Evolutionary conservation across 2,888 invertebrate genomes (phyloP).

Genomic region (Patella pellucida): DNA sequence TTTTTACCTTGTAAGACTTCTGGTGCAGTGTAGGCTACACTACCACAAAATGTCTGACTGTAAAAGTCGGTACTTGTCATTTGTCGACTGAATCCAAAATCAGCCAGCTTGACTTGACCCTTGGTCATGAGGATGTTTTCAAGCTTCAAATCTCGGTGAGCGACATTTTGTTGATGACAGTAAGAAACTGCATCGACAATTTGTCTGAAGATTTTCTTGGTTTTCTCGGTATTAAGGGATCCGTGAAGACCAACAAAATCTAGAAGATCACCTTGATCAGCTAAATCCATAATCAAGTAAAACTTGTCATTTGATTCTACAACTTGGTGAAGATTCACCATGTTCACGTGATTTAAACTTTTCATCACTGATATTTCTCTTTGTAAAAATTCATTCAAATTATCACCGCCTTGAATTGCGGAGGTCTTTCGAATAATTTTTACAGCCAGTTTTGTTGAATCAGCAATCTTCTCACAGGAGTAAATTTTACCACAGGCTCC

Average conservation of each 20-base stretch:
- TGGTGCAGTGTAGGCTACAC: slow-evolving; percentile 8
- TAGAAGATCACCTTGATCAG: slow-evolving; percentile 4
- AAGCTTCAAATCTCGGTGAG: slow-evolving; percentile 12
- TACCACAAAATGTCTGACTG: slow-evolving; percentile 10
- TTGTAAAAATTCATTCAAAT: no score
- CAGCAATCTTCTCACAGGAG: no score
- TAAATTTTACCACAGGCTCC: no score
- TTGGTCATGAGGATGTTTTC: slow-evolving; percentile 7
- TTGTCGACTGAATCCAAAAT: slow-evolving; percentile 11
- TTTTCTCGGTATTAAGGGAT: slow-evolving; percentile 1
- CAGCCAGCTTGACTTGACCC: neutral
- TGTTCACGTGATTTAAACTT: no score
- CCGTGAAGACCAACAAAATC: slow-evolving; percentile 11
- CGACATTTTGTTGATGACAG: slow-evolving; percentile 8
- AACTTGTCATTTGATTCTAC: no score
- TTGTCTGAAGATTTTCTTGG: slow-evolving; percentile 11
- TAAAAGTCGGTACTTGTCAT: slow-evolving; percentile 1
- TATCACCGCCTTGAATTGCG: no score
- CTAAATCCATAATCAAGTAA: slow-evolving; percentile 8
- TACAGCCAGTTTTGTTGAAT: no score
- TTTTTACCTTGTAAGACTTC: slow-evolving; percentile 8
- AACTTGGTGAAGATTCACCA: no score
- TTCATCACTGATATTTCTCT: no score
- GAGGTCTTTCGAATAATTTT: no score
- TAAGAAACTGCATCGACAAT: slow-evolving; percentile 5